Evolutionary conservation across 2,113 vertebrate species (phyloP), one percentile per base, ranked within the genome.

Genomic region (Heterochromis multidens): DNA sequence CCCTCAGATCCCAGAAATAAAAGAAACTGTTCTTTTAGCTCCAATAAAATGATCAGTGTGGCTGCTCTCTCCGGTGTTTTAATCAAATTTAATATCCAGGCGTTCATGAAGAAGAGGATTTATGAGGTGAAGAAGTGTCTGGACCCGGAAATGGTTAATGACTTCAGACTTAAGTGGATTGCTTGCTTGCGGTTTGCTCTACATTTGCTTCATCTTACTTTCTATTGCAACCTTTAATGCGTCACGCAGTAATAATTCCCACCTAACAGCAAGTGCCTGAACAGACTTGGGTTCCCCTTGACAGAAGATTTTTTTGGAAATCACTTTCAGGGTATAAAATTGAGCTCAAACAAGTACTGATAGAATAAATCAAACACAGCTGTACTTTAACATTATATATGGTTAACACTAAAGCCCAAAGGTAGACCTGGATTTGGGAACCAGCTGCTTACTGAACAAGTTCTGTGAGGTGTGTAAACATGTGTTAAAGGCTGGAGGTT

Each of bases 121-220:
- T 49, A 21, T 23, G 25, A 49, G 40, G 16, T 19, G 3, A 46
- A 2, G 23, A 8, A 29, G 40, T 1, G 1, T 46, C 5, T 46
- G 43, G 11, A 46, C 43, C 13, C 4, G 13, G 40, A 43, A 11
- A 11, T 13, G 40, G 11, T 4, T 0, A 9, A 70, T 11, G 14
- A 25, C 0, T 1, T 43, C 37, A 67, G 14, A 70, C 27, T 4
- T 19, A 27, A 0, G 13, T 14, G 4, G 13, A 46, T 5, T 14
- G 12, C 43, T 12, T 43, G 11, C 3, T 35, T 35, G 33, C 33
- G 16, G 35, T 40, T 65, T 25, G 7, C 23, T 46, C 65, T 11
- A 46, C 65, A 70, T 17, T 16, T 6, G 17, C 0, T 43, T 25
- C 37, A 3, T 17, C 37, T 16, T 33, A 40, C 35, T 65, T 65